These are phyloP conservation scores for Siphonodentalium dalli DNA, from an alignment of 2,888 invertebrate genomes.

Conservation along the genomic window DNA sequence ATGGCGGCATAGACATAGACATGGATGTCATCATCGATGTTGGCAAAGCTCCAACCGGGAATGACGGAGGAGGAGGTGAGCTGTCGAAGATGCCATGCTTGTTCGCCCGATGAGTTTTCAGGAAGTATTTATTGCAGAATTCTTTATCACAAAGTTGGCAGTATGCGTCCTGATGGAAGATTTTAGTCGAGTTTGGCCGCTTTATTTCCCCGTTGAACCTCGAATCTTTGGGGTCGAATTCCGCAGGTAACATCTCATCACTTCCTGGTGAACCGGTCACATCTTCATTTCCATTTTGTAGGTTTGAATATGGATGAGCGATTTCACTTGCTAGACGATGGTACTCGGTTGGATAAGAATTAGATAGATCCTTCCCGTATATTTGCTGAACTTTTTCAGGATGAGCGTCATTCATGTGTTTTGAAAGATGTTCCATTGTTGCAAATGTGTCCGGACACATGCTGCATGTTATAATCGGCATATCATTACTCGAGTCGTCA, in stretches of 20 bases:
- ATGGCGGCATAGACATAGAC: background rate
- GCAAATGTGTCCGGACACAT: slow-evolving; percentile 34
- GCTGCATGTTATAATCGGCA: slow-evolving; percentile 27
- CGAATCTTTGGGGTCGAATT: slow-evolving; percentile 22
- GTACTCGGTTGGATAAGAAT: slow-evolving; percentile 67
- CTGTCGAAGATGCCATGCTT: slow-evolving; percentile 83
- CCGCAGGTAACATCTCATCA: slow-evolving; percentile 7
- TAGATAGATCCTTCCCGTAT: too few species aligned
- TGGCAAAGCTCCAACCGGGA: slow-evolving; percentile 35
- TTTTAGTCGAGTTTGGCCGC: slow-evolving; percentile 67
- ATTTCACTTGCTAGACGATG: slow-evolving; percentile 88
- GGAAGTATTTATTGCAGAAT: slow-evolving; percentile 97
- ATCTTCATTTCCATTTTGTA: background rate
- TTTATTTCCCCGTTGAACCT: slow-evolving; percentile 10
- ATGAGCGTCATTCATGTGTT: slow-evolving; percentile 21
- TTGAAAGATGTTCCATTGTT: slow-evolving; percentile 23
- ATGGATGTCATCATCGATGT: slow-evolving; percentile 36
- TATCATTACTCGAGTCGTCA: slow-evolving; percentile 32
- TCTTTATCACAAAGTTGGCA: slow-evolving; percentile 98
- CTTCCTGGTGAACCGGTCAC: too few species aligned
- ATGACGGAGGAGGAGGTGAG: slow-evolving; percentile 43
- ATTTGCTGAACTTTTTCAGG: too few species aligned
- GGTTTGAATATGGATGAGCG: too few species aligned
- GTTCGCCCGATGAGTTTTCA: slow-evolving; percentile 97
- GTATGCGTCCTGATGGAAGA: slow-evolving; percentile 96